Base-by-base conservation (phyloP, 2,113 vertebrate species). In the Physeter macrocephalus region DNA sequence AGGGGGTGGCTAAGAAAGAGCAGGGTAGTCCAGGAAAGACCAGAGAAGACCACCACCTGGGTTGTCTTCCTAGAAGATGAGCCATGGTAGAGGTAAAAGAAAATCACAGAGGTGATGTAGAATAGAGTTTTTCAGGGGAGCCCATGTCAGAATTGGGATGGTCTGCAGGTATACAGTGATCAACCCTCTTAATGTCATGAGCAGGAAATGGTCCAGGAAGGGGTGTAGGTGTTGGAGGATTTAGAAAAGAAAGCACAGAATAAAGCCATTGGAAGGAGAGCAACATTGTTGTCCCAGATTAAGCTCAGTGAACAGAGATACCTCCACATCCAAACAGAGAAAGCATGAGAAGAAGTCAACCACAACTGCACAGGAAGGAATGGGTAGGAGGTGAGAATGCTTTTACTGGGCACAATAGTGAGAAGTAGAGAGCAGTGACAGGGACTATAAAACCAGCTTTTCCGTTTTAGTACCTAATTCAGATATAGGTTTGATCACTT, bases 211-310 rank as follows among this genome's bases (percentile, higher is more conserved):
- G 54, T 39, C 43, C 64, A 62, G 64, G 31, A 41, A 61, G 9
- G 34, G 0, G 2, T 14, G 15, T 59, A 14, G 9, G 18, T 3
- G 2, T 3, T 23, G 9, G 15, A 9, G 3, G 9, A 8, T 15
- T 81, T 90, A 27, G 69, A 25, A 89, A 93, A 77, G 71, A 67
- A 82, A 86, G 36, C 31, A n/a, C 23, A 61, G 9, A 88, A 31
- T 1, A 69, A 86, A 46, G 15, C 41, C 21, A 7, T 25, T 61
- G 34, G 59, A 77, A 67, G 31, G 9, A 61, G 11, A 49, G 27
- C 27, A 88, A n/a, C 27, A 4, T 15, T 23, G 20, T 41, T 39
- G 25, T 62, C 18, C n/a, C 77, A 18, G 46, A 41, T 34, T 13
- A 20, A 69, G 67, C 18, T 15, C 13, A 8, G 13, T 7, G 20